Evolutionary conservation across 2,113 vertebrate genomes (phyloP).

Genomic region (Tragelaphus buxtoni): DNA sequence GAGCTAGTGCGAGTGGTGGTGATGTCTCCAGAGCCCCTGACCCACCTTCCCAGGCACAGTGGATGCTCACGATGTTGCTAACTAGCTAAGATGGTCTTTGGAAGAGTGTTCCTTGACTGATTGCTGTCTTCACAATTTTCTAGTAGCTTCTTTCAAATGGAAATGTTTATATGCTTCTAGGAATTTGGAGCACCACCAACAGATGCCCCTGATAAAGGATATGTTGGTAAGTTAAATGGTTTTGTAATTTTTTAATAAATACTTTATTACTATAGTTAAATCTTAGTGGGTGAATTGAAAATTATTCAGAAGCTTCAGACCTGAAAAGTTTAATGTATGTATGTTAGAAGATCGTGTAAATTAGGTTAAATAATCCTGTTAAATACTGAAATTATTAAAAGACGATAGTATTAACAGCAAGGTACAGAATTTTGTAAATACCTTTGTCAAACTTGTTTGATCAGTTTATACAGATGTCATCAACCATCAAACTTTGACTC

Average conservation of each 20-base stretch:
- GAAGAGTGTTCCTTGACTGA: background rate
- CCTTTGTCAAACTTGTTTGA: background rate
- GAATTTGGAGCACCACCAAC: slow-evolving; percentile 88
- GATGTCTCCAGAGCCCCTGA: background rate
- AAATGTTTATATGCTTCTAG: slow-evolving; percentile 75
- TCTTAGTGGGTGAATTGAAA: background rate
- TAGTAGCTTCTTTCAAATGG: background rate
- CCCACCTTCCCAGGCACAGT: background rate
- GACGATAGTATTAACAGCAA: background rate
- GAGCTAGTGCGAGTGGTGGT: background rate
- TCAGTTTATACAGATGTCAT: background rate
- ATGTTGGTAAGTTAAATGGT: slow-evolving; percentile 86
- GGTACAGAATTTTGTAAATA: background rate
- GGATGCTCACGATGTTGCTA: background rate
- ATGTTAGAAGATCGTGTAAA: background rate
- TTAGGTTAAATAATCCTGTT: background rate
- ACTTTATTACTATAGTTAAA: background rate
- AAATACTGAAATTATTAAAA: background rate
- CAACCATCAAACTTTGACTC: background rate
- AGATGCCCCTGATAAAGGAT: slow-evolving; percentile 91
- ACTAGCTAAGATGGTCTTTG: background rate
- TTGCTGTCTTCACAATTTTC: background rate
- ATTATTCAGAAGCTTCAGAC: background rate
- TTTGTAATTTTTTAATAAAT: slow-evolving; percentile 28
- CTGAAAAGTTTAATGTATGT: background rate